Conservation (phyloP, 2,113 vertebrate species). For the Cairina moschata region DNA sequence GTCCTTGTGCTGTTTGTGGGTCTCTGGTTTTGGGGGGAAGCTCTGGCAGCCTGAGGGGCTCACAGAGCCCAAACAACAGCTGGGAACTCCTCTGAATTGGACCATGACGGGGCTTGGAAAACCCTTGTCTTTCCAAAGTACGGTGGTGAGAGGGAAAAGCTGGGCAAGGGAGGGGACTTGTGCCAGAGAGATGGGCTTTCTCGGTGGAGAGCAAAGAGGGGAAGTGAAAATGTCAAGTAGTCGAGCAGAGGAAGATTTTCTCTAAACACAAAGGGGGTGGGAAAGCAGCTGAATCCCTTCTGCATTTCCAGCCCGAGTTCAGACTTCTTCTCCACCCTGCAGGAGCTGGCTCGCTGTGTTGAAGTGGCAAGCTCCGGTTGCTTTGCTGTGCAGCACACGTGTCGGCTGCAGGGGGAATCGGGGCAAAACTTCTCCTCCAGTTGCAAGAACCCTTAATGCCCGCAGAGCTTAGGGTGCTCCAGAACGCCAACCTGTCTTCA, state of each 20-base stretch:
- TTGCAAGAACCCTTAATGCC: background rate
- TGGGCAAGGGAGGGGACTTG: background rate
- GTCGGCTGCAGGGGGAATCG: slow-evolving; percentile 35
- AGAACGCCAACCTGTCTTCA: background rate
- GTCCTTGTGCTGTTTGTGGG: rapidly evolving
- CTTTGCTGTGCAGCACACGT: rapidly evolving
- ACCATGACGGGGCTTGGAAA: background rate
- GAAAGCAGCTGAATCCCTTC: background rate
- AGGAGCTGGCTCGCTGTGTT: background rate
- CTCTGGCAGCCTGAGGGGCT: background rate
- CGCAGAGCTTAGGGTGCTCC: background rate
- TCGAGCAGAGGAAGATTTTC: background rate
- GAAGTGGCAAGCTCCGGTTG: background rate
- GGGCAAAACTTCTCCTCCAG: background rate
- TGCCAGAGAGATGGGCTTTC: background rate
- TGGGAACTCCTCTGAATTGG: background rate
- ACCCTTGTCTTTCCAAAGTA: background rate
- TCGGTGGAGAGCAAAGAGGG: background rate
- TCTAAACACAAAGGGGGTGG: background rate
- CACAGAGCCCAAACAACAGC: background rate
- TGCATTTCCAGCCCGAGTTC: background rate
- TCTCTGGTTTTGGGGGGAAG: background rate
- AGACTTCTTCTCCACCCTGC: background rate
- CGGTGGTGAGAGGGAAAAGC: background rate
- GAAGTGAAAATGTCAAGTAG: background rate